Conservation (phyloP, 92 coral and sea anemone species). For the Epizoanthus stellaris region DNA sequence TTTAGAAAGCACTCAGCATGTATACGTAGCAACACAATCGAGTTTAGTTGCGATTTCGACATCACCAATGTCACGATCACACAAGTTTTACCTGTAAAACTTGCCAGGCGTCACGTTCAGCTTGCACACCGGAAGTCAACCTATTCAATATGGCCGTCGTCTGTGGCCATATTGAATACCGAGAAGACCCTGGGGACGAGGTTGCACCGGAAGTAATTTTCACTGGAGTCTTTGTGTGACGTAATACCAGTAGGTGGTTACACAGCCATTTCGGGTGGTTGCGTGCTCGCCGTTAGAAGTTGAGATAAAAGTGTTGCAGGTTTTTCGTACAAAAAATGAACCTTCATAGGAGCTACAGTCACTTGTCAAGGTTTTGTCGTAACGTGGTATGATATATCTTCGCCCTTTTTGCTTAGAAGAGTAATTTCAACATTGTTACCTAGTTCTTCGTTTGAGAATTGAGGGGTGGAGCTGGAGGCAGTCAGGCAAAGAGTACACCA, state of each 20-base stretch:
- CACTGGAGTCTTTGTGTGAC: constrained; percentile 56
- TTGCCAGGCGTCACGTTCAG: not conserved
- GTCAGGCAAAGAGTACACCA: not conserved
- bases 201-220: not conserved
- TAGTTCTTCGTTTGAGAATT: not conserved
- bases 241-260: constrained; percentile 49
- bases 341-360: constrained; percentile 65
- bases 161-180: too few relatives aligned
- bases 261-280: constrained; percentile 16
- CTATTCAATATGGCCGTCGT: too few relatives aligned
- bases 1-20: too few relatives aligned
- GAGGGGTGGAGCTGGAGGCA: not conserved
- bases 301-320: not conserved
- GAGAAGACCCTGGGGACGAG: too few relatives aligned
- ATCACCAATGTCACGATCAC: not conserved
- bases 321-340: constrained; percentile 58
- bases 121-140: too few relatives aligned
- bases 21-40: not conserved
- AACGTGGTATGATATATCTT: constrained; percentile 52
- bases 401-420: not conserved
- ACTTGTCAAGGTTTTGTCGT: constrained; percentile 69
- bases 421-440: constrained; percentile 12
- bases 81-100: too few relatives aligned
- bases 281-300: not conserved
- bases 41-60: not conserved